Percentiles rank a stretch among this genome's conserved stretches.
These are phyloP conservation scores for Hydractinia symbiolongicarpus DNA, from an alignment of 30 jellyfish, hydroid and myxozoan genomes.

Conservation along the genomic window DNA sequence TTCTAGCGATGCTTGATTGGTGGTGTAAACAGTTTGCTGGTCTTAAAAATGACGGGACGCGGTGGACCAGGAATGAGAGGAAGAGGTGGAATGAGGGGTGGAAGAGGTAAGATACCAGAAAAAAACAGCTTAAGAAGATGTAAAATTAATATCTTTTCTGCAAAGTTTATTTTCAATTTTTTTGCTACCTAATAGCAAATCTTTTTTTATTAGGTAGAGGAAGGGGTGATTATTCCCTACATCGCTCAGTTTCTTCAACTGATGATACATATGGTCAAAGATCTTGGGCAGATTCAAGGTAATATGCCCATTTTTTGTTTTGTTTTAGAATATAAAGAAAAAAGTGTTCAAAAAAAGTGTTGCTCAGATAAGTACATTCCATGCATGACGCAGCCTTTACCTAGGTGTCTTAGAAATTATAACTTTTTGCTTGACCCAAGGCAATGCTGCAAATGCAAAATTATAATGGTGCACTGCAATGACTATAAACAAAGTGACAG, in stretches of 20 bases:
- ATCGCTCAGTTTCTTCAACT: slow-evolving; percentile 62
- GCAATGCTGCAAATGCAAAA: no score
- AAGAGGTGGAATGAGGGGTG: slow-evolving; percentile 77
- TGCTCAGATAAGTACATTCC: no score
- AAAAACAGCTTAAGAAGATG: no score
- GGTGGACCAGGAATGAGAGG: slow-evolving; percentile 92
- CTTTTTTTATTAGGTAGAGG: slow-evolving; percentile 70
- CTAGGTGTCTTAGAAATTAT: no score
- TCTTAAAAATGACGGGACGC: slow-evolving; percentile 78
- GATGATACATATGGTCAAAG: slow-evolving; percentile 72
- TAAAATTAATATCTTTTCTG: no score
- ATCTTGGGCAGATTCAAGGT: slow-evolving; percentile 91
- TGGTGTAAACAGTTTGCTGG: slow-evolving; percentile 90
- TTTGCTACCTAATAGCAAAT: not conserved
- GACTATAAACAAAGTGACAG: no score
- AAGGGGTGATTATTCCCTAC: slow-evolving; percentile 71
- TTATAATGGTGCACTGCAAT: no score
- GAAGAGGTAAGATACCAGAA: slow-evolving; percentile 40
- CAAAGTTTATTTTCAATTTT: not conserved
- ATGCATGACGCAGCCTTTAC: no score
- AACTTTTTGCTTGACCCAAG: no score
- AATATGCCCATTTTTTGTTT: not conserved
- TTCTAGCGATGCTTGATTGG: slow-evolving; percentile 85
- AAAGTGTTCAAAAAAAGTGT: no score
- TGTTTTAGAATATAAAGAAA: not conserved